phyloP scores from a whole-genome alignment of 2,113 vertebrate species.

The Malurus cyaneus region DNA sequence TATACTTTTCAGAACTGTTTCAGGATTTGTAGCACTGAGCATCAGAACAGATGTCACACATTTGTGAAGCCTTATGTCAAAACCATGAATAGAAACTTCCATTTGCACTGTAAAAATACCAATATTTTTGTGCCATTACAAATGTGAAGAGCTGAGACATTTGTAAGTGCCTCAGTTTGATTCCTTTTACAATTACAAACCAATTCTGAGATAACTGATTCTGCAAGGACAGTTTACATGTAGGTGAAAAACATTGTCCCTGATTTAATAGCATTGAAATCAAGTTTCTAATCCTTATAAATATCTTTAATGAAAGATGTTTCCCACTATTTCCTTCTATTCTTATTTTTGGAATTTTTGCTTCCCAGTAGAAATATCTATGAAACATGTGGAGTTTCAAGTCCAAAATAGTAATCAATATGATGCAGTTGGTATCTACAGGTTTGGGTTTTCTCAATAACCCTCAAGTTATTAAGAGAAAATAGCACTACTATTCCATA shows the following conservation, averaged over 20 bases:
- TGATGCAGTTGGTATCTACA: not conserved
- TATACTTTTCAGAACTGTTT: not conserved
- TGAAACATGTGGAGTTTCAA: not conserved
- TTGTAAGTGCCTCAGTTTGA: not conserved
- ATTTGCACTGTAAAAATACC: not conserved
- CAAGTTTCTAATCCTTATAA: not conserved
- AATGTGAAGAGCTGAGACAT: accelerated
- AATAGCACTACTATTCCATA: not conserved
- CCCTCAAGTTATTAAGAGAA: not conserved
- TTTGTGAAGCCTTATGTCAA: not conserved
- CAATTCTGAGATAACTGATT: not conserved
- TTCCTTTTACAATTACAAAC: not conserved
- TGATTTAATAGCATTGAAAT: not conserved
- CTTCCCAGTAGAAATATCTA: not conserved
- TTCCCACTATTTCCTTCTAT: not conserved
- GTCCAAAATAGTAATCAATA: not conserved
- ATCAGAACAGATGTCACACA: not conserved
- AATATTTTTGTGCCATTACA: not conserved
- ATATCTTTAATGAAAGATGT: not conserved
- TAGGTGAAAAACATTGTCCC: not conserved
- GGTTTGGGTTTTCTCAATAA: not conserved
- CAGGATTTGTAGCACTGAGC: not conserved
- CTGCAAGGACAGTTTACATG: not conserved
- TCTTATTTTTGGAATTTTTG: not conserved
- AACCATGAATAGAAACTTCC: not conserved